Evolutionary conservation across 2,888 invertebrate genomes (phyloP), one percentile per base, ranked within the genome.

Genomic region (Drosophila atripex): DNA sequence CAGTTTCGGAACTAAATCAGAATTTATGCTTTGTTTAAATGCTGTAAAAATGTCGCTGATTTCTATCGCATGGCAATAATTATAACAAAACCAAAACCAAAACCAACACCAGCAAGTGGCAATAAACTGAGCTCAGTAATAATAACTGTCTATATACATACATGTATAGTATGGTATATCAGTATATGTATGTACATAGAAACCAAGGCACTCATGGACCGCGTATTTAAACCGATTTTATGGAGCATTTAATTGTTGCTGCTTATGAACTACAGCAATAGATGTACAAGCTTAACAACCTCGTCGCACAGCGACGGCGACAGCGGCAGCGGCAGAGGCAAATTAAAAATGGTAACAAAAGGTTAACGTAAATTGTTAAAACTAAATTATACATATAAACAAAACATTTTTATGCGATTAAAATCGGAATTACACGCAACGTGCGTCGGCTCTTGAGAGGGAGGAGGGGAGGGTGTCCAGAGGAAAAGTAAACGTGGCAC

Each of bases 391-490:
- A 88, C 80, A 80, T 88, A 88, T 83, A 82, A 87, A 80, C 85
- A 80, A 88, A 89, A 88, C 86, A 78, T 80, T 80, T 86, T 85
- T 76, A 76, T 74, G 77, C 83, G 90, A 89, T 89, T 82, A 85
- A 79, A 85, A 89, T 90, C 90, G 84, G 78, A 90, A 90, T 89
- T 89, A 89, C 89, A 89, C 89, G 90, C 90, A 90, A 89, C 89
- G 80, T 90, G 89, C 90, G 89, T 89, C 86, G 71, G 68, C 56
- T 63, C 65, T 68, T 54, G 4, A 18, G 14, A 18, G 28, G n/a
- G 8, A 25, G 30, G 39, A 43, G 21, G 41, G 16, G 21, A 28
- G 53, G 32, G 25, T 39, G 21, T 30, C 2, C 21, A 35, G 38
- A 16, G 32, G 45, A 35, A 9, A 28, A 28, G 25, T 9, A 46